Base-by-base conservation (phyloP, 2,797 vertebrate genomes). In the Xiphorhynchus erythropygius region DNA sequence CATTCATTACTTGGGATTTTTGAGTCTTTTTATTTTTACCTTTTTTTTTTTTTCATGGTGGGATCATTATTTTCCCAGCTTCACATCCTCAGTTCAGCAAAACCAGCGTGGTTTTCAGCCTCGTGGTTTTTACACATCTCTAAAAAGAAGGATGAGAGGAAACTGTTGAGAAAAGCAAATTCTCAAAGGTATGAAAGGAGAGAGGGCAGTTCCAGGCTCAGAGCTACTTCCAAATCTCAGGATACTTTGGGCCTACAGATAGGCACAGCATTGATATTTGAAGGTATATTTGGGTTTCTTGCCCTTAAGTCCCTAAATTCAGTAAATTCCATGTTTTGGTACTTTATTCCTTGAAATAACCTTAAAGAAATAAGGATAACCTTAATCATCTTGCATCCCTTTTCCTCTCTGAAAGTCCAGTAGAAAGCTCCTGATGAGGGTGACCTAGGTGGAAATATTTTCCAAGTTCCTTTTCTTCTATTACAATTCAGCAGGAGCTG, bases 41-140 rank as follows among this genome's bases (percentile, higher is more conserved):
- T 5, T 17, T 37, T 10, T 23, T n/a, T 77, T 78, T 60, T 59
- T 39, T 39, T 28, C 13, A 3, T 25, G 27, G 22, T 73, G 50
- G 68, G 77, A 44, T 81, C 86, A 30, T 93, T 79, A 69, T 87
- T 95, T 96, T 93, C 25, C 25, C 53, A 33, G 65, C 55, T 80
- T 70, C 32, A 10, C 70, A 33, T 46, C 87, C 78, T 64, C 86
- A 16, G 59, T 74, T 84, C 59, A 81, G 74, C 68, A 70, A 27
- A 93, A 62, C 6, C 18, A 0, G 24, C 0, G 7, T 80, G 75
- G 75, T 92, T 85, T 83, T 90, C 79, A 59, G 84, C 16, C 76
- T 82, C 28, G 0, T 1, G 67, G 39, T 92, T 87, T 84, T 87
- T 82, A 22, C 18, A 22, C 37, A 5, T 47, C 69, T 68, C 79